Percentiles rank a stretch among this genome's conserved stretches.
These are phyloP conservation scores for Drosophila mulleri DNA, from an alignment of 2,888 invertebrate species.

Conservation along the genomic window DNA sequence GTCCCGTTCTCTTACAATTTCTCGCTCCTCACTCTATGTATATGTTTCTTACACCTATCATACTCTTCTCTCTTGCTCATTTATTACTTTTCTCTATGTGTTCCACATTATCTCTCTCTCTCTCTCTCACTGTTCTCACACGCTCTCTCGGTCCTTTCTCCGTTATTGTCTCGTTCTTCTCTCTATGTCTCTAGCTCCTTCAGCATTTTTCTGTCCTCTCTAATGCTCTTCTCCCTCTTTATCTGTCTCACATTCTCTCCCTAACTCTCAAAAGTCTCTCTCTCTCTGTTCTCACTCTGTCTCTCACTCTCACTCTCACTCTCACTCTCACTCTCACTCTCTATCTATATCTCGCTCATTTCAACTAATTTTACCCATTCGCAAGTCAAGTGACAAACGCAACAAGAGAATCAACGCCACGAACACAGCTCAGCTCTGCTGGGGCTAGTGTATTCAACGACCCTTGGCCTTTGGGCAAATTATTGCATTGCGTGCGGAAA, in stretches of 20 bases:
- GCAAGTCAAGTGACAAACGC: background rate
- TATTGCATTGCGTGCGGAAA: conserved; percentile 76
- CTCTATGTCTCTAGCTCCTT: background rate
- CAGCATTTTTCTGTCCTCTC: no score
- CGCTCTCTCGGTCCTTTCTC: background rate
- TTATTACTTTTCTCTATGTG: no score
- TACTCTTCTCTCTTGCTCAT: no score
- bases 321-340: no score
- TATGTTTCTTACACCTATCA: no score
- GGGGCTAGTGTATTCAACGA: conserved; percentile 33
- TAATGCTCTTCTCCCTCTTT: no score
- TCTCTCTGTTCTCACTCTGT: background rate
- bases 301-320: background rate
- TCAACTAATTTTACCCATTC: no score
- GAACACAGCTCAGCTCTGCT: no score
- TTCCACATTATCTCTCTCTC: background rate
- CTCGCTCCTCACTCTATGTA: no score
- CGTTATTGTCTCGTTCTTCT: background rate
- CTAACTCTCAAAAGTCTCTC: background rate
- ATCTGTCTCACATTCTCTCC: background rate
- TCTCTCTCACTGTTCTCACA: background rate
- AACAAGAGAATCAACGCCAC: no score
- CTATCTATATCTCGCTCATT: background rate
- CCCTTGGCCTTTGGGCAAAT: conserved; percentile 52
- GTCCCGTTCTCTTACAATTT: no score